Conservation (phyloP, 2,113 vertebrate species). For the Elephantulus edwardii region DNA sequence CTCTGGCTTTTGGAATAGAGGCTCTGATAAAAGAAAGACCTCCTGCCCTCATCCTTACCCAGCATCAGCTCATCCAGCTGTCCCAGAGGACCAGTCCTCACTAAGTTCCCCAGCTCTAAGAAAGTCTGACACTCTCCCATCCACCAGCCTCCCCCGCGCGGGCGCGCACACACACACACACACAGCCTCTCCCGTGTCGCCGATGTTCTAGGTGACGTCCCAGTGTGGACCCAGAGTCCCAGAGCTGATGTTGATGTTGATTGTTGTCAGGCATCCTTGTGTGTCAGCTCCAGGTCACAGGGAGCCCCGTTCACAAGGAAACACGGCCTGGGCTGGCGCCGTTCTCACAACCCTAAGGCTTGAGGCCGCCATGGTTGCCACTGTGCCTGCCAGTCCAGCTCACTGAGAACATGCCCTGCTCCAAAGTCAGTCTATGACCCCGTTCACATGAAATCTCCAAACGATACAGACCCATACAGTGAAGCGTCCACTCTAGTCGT, state of each 20-base stretch:
- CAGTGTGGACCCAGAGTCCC: background rate
- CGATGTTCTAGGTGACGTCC: background rate
- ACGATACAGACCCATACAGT: background rate
- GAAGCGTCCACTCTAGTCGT: background rate
- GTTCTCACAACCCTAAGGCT: background rate
- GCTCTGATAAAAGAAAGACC: background rate
- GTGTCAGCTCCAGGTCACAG: background rate
- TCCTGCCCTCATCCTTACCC: background rate
- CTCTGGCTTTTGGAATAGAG: background rate
- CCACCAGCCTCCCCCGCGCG: background rate
- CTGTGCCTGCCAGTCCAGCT: background rate
- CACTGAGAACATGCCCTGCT: background rate
- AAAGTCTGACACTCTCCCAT: background rate
- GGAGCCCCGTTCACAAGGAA: background rate
- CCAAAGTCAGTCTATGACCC: background rate
- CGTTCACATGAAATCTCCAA: background rate
- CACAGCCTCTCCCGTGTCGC: background rate
- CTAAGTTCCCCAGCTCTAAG: background rate
- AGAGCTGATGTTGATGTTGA: too few species aligned
- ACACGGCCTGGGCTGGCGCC: background rate
- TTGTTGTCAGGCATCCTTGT: background rate
- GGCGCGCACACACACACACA: too few species aligned
- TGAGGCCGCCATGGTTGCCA: background rate
- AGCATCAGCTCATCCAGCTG: background rate
- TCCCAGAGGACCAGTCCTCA: background rate